Evolutionary conservation across 1,140 invertebrate genomes (phyloP).

Genomic region (Lordiphosa collinella): DNA sequence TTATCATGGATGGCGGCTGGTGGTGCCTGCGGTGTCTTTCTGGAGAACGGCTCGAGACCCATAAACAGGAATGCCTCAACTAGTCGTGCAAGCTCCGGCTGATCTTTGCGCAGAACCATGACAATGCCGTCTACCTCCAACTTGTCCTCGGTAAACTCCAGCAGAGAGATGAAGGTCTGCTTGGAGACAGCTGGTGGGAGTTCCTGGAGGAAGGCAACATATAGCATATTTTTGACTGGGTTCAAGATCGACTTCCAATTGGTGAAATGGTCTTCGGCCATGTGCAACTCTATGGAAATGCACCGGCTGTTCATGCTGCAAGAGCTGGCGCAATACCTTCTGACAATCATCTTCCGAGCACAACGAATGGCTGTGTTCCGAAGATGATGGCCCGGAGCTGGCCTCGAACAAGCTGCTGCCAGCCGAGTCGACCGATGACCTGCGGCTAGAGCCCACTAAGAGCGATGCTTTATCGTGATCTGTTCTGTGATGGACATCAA

Average conservation of each 20-base stretch:
- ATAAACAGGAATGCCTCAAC: conserved; percentile 98
- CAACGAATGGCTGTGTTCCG: conserved; percentile 61
- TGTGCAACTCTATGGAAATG: conserved; percentile 88
- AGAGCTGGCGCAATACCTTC: conserved; percentile 82
- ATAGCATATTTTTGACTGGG: conserved; percentile 84
- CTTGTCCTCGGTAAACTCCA: conserved; percentile 97
- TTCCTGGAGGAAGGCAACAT: conserved; percentile 91
- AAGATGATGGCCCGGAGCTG: conserved; percentile 57
- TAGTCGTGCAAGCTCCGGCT: conserved; percentile 89
- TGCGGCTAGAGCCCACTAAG: conserved; percentile 82
- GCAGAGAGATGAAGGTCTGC: conserved; percentile 93
- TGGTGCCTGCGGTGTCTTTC: conserved; percentile 87
- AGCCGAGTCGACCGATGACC: conserved; percentile 79
- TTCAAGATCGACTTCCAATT: conserved; percentile 91
- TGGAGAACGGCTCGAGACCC: conserved; percentile 92
- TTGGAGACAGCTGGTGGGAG: conserved; percentile 93
- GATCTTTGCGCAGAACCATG: conserved; percentile 90
- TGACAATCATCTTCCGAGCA: conserved; percentile 74
- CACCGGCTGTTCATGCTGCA: conserved; percentile 83
- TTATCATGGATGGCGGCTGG: conserved; percentile 81
- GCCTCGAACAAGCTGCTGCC: conserved; percentile 70
- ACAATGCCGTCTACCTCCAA: conserved; percentile 86
- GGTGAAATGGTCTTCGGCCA: conserved; percentile 87
- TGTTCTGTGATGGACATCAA: conserved; percentile 82
- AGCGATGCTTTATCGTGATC: conserved; percentile 82